A percentile compares a stretch with the other conserved stretches of the same genome.
phyloP scores from a whole-genome alignment of 92 coral and sea anemone species.

The Montipora capitata region DNA sequence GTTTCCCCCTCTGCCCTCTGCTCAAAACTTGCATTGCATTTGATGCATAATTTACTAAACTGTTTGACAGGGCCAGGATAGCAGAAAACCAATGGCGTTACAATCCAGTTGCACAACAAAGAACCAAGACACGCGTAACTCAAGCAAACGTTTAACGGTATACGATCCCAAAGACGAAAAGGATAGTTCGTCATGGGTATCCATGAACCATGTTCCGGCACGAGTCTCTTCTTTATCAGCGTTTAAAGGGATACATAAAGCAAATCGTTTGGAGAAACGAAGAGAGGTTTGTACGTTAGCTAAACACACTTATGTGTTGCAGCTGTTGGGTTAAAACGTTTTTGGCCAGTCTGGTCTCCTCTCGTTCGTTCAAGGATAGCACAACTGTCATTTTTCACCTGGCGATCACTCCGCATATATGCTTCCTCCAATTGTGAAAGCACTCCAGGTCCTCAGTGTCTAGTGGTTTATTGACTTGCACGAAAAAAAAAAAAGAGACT shows the following conservation, averaged over 20 bases:
- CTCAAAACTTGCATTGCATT: not conserved
- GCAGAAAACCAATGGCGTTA: constrained; percentile 53
- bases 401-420: too few species aligned
- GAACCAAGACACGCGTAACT: constrained; percentile 26
- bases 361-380: too few species aligned
- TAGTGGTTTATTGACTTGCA: too few species aligned
- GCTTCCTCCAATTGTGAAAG: too few species aligned
- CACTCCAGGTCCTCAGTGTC: too few species aligned
- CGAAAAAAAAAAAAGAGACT: too few species aligned
- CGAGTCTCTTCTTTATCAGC: constrained; percentile 29
- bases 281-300: constrained; percentile 30
- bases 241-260: constrained; percentile 32
- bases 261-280: constrained; percentile 31
- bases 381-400: too few species aligned
- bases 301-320: not conserved
- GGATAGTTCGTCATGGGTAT: constrained; percentile 27
- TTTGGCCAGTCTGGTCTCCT: too few species aligned
- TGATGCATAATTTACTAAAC: not conserved
- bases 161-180: constrained; percentile 22
- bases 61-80: constrained; percentile 27
- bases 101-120: constrained; percentile 37
- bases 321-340: too few species aligned
- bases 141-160: constrained; percentile 3
- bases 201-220: constrained; percentile 36
- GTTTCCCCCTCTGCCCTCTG: too few species aligned